Base-by-base conservation (phyloP, 1,140 invertebrate genomes). In the Drosophila seguyi region DNA sequence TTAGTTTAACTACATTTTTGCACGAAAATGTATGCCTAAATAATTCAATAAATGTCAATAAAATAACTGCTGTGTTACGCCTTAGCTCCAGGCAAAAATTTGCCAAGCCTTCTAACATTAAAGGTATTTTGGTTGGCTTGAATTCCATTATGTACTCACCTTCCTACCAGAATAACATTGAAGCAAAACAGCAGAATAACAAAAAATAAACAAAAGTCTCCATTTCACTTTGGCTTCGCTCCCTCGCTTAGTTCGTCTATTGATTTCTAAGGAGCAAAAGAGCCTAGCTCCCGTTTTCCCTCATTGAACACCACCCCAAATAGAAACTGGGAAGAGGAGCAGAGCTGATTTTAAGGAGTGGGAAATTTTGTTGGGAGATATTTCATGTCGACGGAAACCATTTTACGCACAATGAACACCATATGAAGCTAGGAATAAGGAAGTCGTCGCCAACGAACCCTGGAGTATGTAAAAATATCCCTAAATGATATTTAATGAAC, bases 121-220 rank as follows among this genome's bases (percentile, higher is more conserved):
- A 52, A 62, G 31, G 20, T 29, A 39, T 47, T 74, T 27, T 18
- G 18, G 18, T 41, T 27, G 27, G 20, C 59, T 13, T 63, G 36
- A 68, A 68, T 42, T 34, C 60, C 65, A 42, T 48, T 66, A 29
- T 53, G 20, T 53, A 36, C 13, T 34, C 34, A 50, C 36, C 45
- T 27, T 25, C 2, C 38, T 16, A 1, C n/a, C 29, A 22, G 25
- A 47, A 55, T 31, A 66, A 68, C 61, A 66, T 66, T 22, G n/a
- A 52, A 65, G 5, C 38, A 68, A 38, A 38, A 68, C 38, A 47
- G 31, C 16, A 34, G 14, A 36, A 56, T 14, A 68, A 55, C 29
- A 69, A 47, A 79, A 57, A 61, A 66, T 60, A 81, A 76, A 66
- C 53, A 60, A 44, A 29, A 57, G 50, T 66, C 55, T 76, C 29